These are phyloP conservation scores for Sepiola atlantica DNA, from an alignment of 2,888 invertebrate species.

Conservation along the genomic window DNA sequence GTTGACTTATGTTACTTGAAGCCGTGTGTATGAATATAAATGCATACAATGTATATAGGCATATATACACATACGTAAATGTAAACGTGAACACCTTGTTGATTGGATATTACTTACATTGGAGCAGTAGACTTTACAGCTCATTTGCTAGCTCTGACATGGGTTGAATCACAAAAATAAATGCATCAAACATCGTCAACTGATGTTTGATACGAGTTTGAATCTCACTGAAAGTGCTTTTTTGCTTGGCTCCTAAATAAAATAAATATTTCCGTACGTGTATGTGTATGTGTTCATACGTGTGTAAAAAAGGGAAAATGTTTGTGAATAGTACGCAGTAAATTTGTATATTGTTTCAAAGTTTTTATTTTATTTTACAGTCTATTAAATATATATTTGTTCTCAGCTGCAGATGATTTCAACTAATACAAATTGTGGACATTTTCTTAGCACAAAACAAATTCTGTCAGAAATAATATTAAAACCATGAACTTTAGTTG, in stretches of 20 bases:
- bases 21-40: background rate
- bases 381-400: background rate
- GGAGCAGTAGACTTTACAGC: background rate
- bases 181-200: background rate
- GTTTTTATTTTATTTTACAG: background rate
- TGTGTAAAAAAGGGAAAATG: background rate
- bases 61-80: background rate
- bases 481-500: background rate
- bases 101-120: background rate
- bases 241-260: background rate
- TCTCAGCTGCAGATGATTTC: background rate
- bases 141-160: conserved; percentile 32
- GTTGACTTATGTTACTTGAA: background rate
- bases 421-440: too few relatives aligned
- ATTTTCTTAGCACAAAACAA: background rate
- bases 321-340: background rate
- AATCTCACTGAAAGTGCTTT: conserved; percentile 32
- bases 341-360: background rate
- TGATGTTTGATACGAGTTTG: background rate
- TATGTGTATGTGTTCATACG: background rate
- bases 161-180: background rate
- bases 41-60: background rate
- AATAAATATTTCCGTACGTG: background rate
- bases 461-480: background rate
- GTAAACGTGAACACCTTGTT: background rate